These are phyloP conservation scores for Coenobita brevimanus DNA, from an alignment of 1,140 invertebrate species.

Conservation along the genomic window DNA sequence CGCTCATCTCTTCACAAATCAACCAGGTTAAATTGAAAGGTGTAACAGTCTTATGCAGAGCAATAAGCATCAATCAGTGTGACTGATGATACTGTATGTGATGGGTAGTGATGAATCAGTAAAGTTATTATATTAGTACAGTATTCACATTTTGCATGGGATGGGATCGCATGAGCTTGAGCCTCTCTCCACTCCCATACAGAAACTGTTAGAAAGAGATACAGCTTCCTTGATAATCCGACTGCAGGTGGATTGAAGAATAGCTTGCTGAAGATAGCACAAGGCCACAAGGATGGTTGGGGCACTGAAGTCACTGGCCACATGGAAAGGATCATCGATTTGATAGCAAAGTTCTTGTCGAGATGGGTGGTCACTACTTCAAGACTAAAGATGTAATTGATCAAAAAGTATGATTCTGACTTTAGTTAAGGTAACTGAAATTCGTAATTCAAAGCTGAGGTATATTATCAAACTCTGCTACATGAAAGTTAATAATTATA, in stretches of 20 bases:
- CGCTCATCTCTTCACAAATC: slow-evolving; percentile 18
- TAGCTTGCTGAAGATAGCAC: slow-evolving; percentile 38
- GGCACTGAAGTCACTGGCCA: slow-evolving; percentile 27
- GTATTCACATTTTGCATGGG: too few relatives aligned
- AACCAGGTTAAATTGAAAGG: slow-evolving; percentile 1
- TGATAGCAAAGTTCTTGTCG: slow-evolving; percentile 30
- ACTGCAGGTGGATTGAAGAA: slow-evolving; percentile 24
- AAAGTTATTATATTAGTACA: too few relatives aligned
- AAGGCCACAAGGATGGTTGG: slow-evolving; percentile 13
- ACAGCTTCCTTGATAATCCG: slow-evolving; percentile 10
- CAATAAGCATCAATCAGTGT: too few relatives aligned
- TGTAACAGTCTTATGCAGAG: too few relatives aligned
- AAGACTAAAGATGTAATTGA: slow-evolving; percentile 27
- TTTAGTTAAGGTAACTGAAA: too few relatives aligned
- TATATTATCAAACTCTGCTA: too few relatives aligned
- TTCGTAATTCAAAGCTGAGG: too few relatives aligned
- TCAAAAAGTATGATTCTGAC: neutral
- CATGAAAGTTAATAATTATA: too few relatives aligned
- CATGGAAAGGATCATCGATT: slow-evolving; percentile 38
- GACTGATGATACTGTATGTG: too few relatives aligned
- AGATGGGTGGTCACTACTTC: slow-evolving; percentile 1
- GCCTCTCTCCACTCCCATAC: too few relatives aligned
- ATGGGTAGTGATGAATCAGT: too few relatives aligned
- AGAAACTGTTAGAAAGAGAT: slow-evolving; percentile 21
- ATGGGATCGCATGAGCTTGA: too few relatives aligned